These are phyloP conservation scores for Taeniopygia guttata DNA, from an alignment of 2,797 vertebrate genomes.

Conservation along the genomic window DNA sequence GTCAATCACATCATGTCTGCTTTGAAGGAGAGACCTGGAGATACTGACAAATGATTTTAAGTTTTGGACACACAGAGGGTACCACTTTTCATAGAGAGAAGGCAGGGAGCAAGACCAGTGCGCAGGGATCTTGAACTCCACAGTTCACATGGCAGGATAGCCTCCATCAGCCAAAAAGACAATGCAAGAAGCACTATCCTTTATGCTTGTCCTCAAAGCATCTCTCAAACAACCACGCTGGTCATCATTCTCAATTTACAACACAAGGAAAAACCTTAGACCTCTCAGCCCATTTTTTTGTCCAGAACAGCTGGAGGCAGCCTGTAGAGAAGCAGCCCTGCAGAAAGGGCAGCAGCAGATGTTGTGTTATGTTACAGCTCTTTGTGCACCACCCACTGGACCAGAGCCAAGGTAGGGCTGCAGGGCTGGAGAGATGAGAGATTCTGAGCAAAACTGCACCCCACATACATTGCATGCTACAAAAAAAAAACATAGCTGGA, in stretches of 20 bases:
- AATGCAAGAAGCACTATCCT: neutral
- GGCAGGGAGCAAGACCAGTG: neutral
- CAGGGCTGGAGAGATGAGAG: neutral
- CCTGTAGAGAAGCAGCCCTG: neutral
- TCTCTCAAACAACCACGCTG: neutral
- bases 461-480: neutral
- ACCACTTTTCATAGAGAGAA: neutral
- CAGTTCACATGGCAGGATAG: rapidly evolving
- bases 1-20: neutral
- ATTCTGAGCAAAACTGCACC: neutral
- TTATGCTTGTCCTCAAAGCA: neutral
- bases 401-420: neutral
- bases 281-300: neutral
- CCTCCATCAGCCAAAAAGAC: neutral
- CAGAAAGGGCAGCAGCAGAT: neutral
- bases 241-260: neutral
- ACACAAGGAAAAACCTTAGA: neutral
- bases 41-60: neutral
- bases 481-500: rapidly evolving
- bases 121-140: neutral
- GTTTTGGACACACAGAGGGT: neutral
- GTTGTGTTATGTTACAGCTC: neutral
- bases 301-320: neutral
- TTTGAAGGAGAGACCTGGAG: neutral
- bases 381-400: neutral